Base-by-base conservation (phyloP, 2,888 invertebrate genomes). In the Harpalus rufipes region DNA sequence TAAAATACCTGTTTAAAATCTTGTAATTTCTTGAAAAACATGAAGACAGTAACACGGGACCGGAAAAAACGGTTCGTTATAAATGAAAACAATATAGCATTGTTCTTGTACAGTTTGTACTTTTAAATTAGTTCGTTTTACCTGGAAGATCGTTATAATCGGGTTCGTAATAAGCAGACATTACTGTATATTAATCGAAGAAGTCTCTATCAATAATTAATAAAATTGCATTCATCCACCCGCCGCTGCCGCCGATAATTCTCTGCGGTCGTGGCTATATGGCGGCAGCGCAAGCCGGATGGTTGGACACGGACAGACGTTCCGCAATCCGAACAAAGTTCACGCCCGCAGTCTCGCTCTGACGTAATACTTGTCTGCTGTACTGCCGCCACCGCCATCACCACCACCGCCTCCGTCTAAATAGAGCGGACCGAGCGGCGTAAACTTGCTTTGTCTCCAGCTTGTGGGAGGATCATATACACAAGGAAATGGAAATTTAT, bases 321-420 rank as follows among this genome's bases (percentile, higher is more conserved):
- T 78, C 78, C 78, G 78, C 78, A 78, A 78, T 78, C 78, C 58
- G 56, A 56, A 58, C 78, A 78, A 32, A 78, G 78, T 78, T 78
- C 78, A 78, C 78, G 78, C 78, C 32, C 78, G 78, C 25, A 78
- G 78, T 58, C 78, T 78, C 58, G 78, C 58, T n/a, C 56, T 78
- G 78, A 78, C 78, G 78, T 78, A 78, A 78, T 58, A 78, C 32
- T 10, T 74, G 72, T 74, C 72, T 74, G 72, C 39, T 68, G 39
- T 39, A 8, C 72, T 51, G 12, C 58, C 58, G 25, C 56, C 32
- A 14, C 76, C 74, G 25, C 56, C 32, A 14, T 56, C 74, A 44
- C 44, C 14, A 14, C 74, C 25, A 6, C 65, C 56, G 51, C 74
- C 16, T 41, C 7, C 74, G 74, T 78, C 72, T 72, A 68, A 32